Base-by-base conservation (phyloP, 2,888 invertebrate species). In the Barypeithes pellucidus region DNA sequence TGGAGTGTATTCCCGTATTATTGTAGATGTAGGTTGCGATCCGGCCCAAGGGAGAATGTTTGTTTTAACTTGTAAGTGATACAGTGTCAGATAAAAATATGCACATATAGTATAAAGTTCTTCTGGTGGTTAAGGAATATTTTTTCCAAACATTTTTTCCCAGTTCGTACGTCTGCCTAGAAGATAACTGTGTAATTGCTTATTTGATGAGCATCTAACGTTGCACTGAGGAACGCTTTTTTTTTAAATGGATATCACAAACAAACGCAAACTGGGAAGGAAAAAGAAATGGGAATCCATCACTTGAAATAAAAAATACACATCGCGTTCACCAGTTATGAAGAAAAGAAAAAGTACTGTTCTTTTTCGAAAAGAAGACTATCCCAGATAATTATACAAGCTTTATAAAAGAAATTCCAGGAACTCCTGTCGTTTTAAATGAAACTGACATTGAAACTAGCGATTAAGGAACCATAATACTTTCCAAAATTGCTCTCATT, bases 281-380 rank as follows among this genome's bases (percentile, higher is more conserved):
- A 59, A 39, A 16, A 59, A 24, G 22, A 57, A 47, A 18, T 68
- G 68, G 68, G 36, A 52, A 47, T 36, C 61, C 2, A 14, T 68
- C 8, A 68, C 24, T 33, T 50, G 60, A 45, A 68, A 47, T 60
- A 24, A 47, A 43, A 68, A 68, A 45, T 61, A 61, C 36, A 1
- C 14, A 12, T 59, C 24, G 45, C 18, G 41, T 22, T 14, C 57
- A 41, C 45, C 47, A 14, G 60, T 68, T 7, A 45, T 4, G 18
- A 68, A 68, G 61, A 68, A 47, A 68, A 68, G 50, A 68, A 68
- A 61, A 68, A 57, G 52, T 68, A 47, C 36, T 68, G 11, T 59
- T 39, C 36, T 24, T 57, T n/a, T 50, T 68, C 7, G 18, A 60
- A 33, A 60, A 68, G 36, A 61, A 61, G 12, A 68, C 50, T 61